Evolutionary conservation across 2,113 vertebrate genomes (phyloP).

Genomic region (Ranitomeya variabilis): DNA sequence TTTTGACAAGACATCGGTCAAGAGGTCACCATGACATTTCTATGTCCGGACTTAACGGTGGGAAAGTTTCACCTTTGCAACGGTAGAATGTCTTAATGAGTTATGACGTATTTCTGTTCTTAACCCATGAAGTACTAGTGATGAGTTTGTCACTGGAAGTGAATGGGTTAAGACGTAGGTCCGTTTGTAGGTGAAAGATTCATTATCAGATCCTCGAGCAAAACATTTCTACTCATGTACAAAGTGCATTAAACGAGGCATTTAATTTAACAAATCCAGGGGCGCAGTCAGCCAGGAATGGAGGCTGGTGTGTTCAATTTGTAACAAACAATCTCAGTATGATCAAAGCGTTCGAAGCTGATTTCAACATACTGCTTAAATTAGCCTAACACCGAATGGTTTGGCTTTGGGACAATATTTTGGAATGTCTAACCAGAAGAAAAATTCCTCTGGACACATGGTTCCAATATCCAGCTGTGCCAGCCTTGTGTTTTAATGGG

Average conservation of each 20-base stretch:
- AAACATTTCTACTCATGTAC: conserved; percentile 91
- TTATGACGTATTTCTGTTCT: neutral
- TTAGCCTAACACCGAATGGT: conserved; percentile 99
- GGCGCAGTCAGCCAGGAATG: conserved; percentile 97
- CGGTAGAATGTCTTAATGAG: neutral
- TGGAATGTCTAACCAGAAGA: conserved; percentile 99
- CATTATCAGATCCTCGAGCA: conserved; percentile 88
- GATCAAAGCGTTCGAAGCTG: conserved; percentile 96
- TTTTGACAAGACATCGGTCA: neutral
- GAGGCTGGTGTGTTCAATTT: conserved; percentile 99
- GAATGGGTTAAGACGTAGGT: conserved; percentile 31
- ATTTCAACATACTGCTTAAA: conserved; percentile 99
- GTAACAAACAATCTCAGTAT: conserved; percentile 98
- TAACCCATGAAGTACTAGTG: too few relatives aligned
- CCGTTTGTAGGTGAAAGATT: conserved; percentile 87
- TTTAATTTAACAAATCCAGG: conserved; percentile 99
- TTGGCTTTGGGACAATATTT: conserved; percentile 97
- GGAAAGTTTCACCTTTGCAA: neutral
- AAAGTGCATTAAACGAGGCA: conserved; percentile 97
- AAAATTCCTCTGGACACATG: conserved; percentile 98
- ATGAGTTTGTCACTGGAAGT: neutral
- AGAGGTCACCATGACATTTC: neutral
- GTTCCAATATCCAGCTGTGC: conserved; percentile 96
- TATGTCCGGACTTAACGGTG: neutral
- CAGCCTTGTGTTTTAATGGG: conserved; percentile 98